These are phyloP conservation scores for Drosophila sordidapex DNA, from an alignment of 2,888 invertebrate species.

Conservation along the genomic window DNA sequence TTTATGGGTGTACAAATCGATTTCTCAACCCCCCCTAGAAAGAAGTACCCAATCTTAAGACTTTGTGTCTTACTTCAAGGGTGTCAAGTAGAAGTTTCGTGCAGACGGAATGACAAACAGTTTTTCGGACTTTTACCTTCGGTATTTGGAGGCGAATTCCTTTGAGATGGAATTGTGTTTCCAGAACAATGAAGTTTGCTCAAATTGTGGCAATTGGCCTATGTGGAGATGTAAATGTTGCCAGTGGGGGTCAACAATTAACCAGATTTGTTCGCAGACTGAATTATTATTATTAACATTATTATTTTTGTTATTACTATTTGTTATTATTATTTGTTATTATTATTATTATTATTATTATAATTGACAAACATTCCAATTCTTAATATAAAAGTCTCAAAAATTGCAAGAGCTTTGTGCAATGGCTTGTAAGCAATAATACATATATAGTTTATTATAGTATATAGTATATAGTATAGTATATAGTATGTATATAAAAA, in stretches of 20 bases:
- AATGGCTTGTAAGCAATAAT: not conserved
- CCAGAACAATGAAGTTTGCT: not conserved
- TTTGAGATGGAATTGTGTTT: not conserved
- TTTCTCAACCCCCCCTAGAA: not conserved
- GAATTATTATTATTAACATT: not conserved
- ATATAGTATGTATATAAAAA: no score
- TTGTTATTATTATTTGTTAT: not conserved
- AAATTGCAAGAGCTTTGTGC: not conserved
- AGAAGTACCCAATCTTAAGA: not conserved
- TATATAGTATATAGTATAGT: no score
- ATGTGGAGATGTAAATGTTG: not conserved
- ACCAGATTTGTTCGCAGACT: not conserved
- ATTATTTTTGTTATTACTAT: no score
- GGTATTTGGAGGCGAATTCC: not conserved
- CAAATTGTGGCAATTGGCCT: not conserved
- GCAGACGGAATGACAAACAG: not conserved
- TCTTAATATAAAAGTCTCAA: not conserved
- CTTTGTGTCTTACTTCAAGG: not conserved
- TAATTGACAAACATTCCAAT: not conserved
- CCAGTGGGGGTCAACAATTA: not conserved
- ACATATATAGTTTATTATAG: not conserved
- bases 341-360: not conserved
- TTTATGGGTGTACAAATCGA: not conserved
- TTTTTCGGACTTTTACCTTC: not conserved
- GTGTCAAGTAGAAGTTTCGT: not conserved